These are phyloP conservation scores for Lycocerus yunnanus DNA, from an alignment of 2,888 invertebrate genomes.

Conservation along the genomic window DNA sequence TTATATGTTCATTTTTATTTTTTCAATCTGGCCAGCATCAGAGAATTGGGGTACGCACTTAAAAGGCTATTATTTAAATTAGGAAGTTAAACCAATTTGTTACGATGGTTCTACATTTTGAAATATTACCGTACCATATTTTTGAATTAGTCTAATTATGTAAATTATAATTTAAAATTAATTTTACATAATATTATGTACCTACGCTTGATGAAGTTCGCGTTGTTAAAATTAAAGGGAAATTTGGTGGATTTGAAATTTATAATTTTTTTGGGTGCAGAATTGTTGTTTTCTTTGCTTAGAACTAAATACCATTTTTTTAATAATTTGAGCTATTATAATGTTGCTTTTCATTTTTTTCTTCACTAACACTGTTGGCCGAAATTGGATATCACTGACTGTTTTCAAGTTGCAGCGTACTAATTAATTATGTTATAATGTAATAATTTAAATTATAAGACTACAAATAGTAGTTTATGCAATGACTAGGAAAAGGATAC, in stretches of 20 bases:
- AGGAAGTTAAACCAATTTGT: neutral
- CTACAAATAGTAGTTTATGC: too few relatives aligned
- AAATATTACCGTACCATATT: neutral
- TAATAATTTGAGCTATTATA: too few relatives aligned
- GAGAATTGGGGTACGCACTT: neutral
- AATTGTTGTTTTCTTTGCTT: too few relatives aligned
- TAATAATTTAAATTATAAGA: too few relatives aligned
- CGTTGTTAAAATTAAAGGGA: neutral
- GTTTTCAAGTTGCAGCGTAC: too few relatives aligned
- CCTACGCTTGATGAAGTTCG: neutral
- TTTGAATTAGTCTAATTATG: neutral
- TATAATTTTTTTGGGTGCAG: too few relatives aligned
- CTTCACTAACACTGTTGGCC: too few relatives aligned
- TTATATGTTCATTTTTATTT: neutral
- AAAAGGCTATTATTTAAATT: neutral
- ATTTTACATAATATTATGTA: neutral
- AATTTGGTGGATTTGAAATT: neutral
- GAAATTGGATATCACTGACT: too few relatives aligned
- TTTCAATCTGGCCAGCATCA: neutral
- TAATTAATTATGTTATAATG: too few relatives aligned
- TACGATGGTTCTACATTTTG: neutral
- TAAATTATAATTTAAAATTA: neutral
- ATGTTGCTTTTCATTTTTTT: too few relatives aligned
- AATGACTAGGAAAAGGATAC: too few relatives aligned
- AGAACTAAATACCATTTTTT: too few relatives aligned